phyloP scores from a whole-genome alignment of 2,113 vertebrate species.

The Cynocephalus volans region DNA sequence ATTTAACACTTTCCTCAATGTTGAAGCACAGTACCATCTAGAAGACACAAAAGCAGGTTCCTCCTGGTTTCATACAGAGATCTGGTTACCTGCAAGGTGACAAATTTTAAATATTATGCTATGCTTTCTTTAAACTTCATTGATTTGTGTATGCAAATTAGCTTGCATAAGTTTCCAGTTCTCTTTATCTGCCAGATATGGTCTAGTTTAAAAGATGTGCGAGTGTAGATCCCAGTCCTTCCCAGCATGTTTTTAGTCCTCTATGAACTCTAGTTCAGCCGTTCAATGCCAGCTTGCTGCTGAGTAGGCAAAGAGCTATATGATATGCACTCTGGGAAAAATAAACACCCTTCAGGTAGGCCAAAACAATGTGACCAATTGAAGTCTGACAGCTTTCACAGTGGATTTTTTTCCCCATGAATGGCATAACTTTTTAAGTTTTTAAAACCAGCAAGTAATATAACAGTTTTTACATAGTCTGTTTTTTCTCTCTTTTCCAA shows the following conservation, averaged over 20 bases:
- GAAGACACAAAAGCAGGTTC: not conserved
- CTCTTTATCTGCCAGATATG: slow-evolving; percentile 15
- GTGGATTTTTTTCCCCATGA: not conserved
- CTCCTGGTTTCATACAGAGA: not conserved
- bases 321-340: not conserved
- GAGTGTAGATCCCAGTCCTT: not conserved
- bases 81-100: not conserved
- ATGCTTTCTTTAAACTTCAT: slow-evolving; percentile 4
- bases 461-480: not conserved
- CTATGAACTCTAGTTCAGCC: not conserved
- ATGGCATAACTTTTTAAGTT: not conserved
- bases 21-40: not conserved
- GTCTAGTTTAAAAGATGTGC: slow-evolving; percentile 40
- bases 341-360: not conserved
- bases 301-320: slow-evolving; percentile 3
- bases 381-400: slow-evolving; percentile 1
- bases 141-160: not conserved
- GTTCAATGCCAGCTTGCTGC: slow-evolving; percentile 42
- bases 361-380: not conserved
- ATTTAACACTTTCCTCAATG: not conserved
- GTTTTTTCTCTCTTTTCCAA: not conserved
- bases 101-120: not conserved
- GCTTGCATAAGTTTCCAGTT: slow-evolving; percentile 27
- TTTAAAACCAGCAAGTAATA: not conserved
- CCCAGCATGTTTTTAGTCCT: slow-evolving; percentile 4